phyloP scores from a whole-genome alignment of 1,140 invertebrate species.

The Drosophila teissieri region DNA sequence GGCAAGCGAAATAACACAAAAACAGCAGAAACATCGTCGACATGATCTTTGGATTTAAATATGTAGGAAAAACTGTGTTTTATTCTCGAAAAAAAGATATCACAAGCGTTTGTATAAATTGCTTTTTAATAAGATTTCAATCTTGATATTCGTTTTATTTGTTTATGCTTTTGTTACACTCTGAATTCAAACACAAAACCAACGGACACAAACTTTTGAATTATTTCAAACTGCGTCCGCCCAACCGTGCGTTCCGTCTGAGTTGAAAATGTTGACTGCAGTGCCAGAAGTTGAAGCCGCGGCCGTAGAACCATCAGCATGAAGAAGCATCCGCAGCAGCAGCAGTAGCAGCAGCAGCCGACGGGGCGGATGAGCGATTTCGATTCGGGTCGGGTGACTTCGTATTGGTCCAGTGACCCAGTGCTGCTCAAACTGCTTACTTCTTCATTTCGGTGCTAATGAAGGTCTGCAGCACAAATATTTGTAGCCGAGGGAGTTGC shows the following conservation, averaged over 20 bases:
- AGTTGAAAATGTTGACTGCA: conserved; percentile 68
- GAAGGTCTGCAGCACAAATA: neutral
- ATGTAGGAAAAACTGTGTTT: neutral
- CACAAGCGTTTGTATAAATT: neutral
- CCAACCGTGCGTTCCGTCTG: conserved; percentile 66
- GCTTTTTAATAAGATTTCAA: neutral
- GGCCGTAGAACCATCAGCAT: conserved; percentile 20
- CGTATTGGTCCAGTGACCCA: conserved; percentile 45
- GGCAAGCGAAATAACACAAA: conserved; percentile 15
- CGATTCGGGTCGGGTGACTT: conserved; percentile 36
- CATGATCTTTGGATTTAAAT: conserved; percentile 17
- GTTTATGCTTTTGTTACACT: neutral
- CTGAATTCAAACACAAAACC: conserved; percentile 10
- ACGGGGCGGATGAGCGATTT: conserved; percentile 25
- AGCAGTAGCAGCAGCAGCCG: conserved; percentile 17
- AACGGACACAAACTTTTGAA: conserved; percentile 34
- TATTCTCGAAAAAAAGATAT: neutral
- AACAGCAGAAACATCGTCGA: conserved; percentile 11
- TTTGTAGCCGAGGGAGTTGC: neutral
- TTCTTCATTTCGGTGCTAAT: conserved; percentile 19
- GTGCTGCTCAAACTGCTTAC: conserved; percentile 22
- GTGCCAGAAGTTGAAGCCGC: conserved; percentile 34
- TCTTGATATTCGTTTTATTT: neutral
- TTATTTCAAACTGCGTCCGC: conserved; percentile 35
- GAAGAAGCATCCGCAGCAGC: conserved; percentile 17